A percentile compares a stretch with the other conserved stretches of the same genome.
Evolutionary conservation across 2,113 vertebrate genomes (phyloP).

Genomic region (Mesitornis unicolor): DNA sequence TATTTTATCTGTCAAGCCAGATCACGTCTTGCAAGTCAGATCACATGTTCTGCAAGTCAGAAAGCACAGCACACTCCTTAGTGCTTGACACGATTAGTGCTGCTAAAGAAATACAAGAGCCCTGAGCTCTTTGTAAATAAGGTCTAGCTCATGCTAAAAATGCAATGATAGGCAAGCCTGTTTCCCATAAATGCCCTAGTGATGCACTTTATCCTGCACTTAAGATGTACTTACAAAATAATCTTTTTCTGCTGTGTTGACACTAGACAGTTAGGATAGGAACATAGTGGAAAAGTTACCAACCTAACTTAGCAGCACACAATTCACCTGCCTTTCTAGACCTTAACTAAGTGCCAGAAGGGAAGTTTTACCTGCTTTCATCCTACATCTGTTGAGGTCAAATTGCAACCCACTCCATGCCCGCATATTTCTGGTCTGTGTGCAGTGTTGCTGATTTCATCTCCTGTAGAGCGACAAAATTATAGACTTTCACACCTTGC

Average conservation of each 20-base stretch:
- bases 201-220: not conserved
- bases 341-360: not conserved
- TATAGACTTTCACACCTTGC: not conserved
- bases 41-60: conserved; percentile 9
- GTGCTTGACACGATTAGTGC: not conserved
- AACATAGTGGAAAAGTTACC: not conserved
- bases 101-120: not conserved
- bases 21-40: not conserved
- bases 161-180: not conserved
- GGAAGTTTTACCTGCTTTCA: not conserved
- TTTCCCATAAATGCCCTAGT: not conserved
- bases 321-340: not conserved
- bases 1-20: not conserved
- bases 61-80: not conserved
- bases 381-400: not conserved
- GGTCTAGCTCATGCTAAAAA: not conserved
- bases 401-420: not conserved
- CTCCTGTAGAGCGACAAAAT: not conserved
- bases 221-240: not conserved
- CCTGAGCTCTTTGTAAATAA: not conserved
- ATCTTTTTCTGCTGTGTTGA: not conserved
- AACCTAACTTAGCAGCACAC: not conserved
- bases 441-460: not conserved
- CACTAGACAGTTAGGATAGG: not conserved
- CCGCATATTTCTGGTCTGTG: not conserved